phyloP scores from a whole-genome alignment of 2,797 vertebrate genomes.

The Petrocephalus sullivani region DNA sequence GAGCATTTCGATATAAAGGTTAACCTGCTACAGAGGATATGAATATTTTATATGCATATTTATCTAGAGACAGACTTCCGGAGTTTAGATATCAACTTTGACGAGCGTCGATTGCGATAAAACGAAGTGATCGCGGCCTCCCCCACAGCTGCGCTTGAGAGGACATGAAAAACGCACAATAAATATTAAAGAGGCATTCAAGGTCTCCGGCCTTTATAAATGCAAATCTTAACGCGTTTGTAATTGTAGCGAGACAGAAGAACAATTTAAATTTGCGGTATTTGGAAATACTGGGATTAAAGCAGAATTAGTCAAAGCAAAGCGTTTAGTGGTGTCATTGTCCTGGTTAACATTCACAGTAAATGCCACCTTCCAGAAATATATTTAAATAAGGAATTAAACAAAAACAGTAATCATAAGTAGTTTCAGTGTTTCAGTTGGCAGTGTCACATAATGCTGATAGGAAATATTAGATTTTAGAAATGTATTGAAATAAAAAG shows the following conservation, averaged over 20 bases:
- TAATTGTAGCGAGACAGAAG: not conserved
- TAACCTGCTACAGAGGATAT: not conserved
- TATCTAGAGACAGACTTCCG: not conserved
- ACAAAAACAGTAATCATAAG: not conserved
- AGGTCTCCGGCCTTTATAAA: not conserved
- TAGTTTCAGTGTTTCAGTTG: not conserved
- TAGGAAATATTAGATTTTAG: not conserved
- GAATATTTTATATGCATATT: not conserved
- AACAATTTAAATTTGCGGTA: not conserved
- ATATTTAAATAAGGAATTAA: not conserved
- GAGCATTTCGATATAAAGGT: not conserved
- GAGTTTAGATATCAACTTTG: not conserved
- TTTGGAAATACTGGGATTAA: not conserved
- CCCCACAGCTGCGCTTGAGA: not conserved
- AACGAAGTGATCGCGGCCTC: not conserved
- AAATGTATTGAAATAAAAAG: not conserved
- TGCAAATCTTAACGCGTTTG: not conserved
- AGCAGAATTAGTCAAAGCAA: not conserved
- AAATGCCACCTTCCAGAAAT: not conserved
- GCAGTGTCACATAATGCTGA: not conserved
- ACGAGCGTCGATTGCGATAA: not conserved
- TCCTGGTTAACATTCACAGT: not conserved
- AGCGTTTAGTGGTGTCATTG: not conserved
- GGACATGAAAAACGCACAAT: not conserved
- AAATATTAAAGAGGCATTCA: not conserved